These are phyloP conservation scores for Rhabdomys pumilio DNA, from an alignment of 2,797 vertebrate genomes.

Conservation along the genomic window DNA sequence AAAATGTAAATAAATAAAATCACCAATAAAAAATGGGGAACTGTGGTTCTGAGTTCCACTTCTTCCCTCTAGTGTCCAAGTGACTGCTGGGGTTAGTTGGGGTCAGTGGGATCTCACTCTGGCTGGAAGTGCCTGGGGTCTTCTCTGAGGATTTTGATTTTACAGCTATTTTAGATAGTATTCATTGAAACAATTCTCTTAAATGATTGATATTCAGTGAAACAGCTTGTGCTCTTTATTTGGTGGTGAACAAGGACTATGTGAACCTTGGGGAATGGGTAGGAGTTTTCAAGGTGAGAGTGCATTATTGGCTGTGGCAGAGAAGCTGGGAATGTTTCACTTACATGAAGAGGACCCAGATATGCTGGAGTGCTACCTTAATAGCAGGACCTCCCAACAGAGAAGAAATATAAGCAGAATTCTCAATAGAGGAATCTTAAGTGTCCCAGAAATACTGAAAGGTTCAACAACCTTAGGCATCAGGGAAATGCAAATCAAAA, in stretches of 20 bases:
- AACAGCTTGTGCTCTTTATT: neutral
- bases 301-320: neutral
- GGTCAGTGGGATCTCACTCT: neutral
- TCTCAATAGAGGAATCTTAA: neutral
- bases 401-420: neutral
- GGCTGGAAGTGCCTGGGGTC: neutral
- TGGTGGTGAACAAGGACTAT: neutral
- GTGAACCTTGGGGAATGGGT: neutral
- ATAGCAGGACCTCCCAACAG: neutral
- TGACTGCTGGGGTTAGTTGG: neutral
- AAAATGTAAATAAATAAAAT: neutral
- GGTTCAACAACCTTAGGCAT: neutral
- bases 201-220: neutral
- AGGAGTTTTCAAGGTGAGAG: neutral
- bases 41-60: neutral
- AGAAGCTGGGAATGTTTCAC: neutral
- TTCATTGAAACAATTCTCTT: neutral
- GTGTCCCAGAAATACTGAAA: neutral
- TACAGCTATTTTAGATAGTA: neutral
- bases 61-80: neutral
- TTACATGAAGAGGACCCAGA: neutral
- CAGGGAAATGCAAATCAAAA: neutral
- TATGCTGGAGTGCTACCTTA: neutral
- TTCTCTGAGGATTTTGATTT: neutral
- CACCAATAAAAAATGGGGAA: neutral